phyloP scores from a whole-genome alignment of 2,888 invertebrate genomes.

The Glaucopsyche alexis region DNA sequence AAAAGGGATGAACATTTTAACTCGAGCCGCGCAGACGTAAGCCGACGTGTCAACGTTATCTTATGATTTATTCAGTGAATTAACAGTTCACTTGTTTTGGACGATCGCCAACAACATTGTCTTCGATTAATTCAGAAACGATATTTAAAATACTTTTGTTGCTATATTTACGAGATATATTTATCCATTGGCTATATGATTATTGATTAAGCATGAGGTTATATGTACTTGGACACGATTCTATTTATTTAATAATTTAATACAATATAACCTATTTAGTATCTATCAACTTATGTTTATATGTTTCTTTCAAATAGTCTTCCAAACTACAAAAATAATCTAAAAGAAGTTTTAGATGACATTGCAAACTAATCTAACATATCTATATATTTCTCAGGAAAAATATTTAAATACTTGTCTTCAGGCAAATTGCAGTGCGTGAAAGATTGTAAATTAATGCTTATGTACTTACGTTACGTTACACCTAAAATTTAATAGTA shows the following conservation, averaged over 20 bases:
- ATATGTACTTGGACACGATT: background rate
- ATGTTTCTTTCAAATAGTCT: too few species aligned
- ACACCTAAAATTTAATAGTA: background rate
- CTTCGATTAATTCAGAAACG: background rate
- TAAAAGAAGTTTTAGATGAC: too few species aligned
- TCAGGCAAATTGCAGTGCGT: too few species aligned
- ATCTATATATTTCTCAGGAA: too few species aligned
- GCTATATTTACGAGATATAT: background rate
- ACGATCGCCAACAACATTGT: conserved; percentile 11
- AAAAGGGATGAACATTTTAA: background rate
- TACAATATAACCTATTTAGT: too few species aligned
- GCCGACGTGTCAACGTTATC: background rate
- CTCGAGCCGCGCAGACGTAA: background rate
- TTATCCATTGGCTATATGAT: background rate
- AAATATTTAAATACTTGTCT: too few species aligned
- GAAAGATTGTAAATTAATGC: too few species aligned
- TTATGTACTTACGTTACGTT: background rate
- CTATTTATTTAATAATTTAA: background rate
- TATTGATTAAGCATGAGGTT: background rate
- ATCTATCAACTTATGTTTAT: too few species aligned
- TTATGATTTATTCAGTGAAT: conserved; percentile 11
- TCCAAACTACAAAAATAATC: too few species aligned
- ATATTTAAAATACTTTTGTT: background rate
- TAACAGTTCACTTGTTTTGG: conserved; percentile 14
- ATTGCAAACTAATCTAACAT: too few species aligned